phyloP scores from a whole-genome alignment of 2,888 invertebrate genomes.

The Pediacus dermestoides region DNA sequence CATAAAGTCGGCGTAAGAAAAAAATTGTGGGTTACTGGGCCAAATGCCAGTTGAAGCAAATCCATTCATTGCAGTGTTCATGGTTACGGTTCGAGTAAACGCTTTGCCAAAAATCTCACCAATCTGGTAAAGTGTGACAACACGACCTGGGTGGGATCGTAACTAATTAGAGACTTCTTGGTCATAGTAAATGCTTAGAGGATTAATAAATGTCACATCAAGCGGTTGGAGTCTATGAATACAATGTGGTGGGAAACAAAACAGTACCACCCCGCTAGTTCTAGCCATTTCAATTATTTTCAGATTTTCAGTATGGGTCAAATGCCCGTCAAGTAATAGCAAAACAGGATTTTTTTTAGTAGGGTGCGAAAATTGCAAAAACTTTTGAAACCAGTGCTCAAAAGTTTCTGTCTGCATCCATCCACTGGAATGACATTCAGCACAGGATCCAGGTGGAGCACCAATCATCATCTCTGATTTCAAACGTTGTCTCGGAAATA shows the following conservation, averaged over 20 bases:
- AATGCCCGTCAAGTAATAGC: slow-evolving; percentile 19
- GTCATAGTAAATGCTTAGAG: slow-evolving; percentile 29
- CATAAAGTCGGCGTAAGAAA: slow-evolving; percentile 11
- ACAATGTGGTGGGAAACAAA: slow-evolving; percentile 38
- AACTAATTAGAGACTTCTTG: slow-evolving; percentile 28
- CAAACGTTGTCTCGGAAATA: slow-evolving; percentile 14
- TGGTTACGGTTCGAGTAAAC: slow-evolving; percentile 28
- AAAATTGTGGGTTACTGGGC: slow-evolving; percentile 15
- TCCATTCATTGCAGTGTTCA: slow-evolving; percentile 31
- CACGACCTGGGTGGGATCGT: slow-evolving; percentile 30
- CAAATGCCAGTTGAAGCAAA: slow-evolving; percentile 31
- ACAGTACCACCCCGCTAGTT: slow-evolving; percentile 33
- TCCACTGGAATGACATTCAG: slow-evolving; percentile 13
- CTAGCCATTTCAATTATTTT: slow-evolving; percentile 34
- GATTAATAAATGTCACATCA: slow-evolving; percentile 30
- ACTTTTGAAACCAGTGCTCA: slow-evolving; percentile 19
- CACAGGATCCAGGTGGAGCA: slow-evolving; percentile 23
- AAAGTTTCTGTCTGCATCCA: slow-evolving; percentile 19
- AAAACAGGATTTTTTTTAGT: slow-evolving; percentile 16
- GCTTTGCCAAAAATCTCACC: slow-evolving; percentile 24
- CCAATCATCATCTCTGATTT: slow-evolving; percentile 27
- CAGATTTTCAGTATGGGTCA: slow-evolving; percentile 29
- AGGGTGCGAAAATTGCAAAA: slow-evolving; percentile 15
- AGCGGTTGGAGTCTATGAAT: slow-evolving; percentile 32
- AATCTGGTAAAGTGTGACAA: slow-evolving; percentile 31